phyloP scores from a whole-genome alignment of 2,113 vertebrate species.

The Hippolais icterina region DNA sequence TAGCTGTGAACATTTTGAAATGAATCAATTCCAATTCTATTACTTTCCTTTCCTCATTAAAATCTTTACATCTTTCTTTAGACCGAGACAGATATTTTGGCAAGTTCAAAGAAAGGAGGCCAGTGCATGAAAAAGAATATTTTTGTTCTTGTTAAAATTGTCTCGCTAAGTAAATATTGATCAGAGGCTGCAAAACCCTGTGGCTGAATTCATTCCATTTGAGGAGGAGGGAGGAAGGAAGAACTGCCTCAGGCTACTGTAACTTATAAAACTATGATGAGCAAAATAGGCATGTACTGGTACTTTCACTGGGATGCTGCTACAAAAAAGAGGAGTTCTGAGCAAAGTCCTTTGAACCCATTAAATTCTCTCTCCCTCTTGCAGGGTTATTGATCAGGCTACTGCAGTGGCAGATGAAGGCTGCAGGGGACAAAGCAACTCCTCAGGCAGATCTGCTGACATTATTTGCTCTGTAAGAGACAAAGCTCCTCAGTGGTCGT shows the following conservation, averaged over 20 bases:
- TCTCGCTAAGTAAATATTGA: slow-evolving; percentile 53
- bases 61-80: neutral
- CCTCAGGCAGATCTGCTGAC: neutral
- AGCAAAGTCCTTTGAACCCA: neutral
- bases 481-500: neutral
- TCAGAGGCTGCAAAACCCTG: neutral
- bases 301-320: neutral
- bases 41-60: neutral
- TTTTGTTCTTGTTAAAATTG: slow-evolving; percentile 42
- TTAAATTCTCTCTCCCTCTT: neutral
- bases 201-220: neutral
- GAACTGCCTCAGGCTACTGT: neutral
- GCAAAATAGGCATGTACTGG: neutral
- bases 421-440: neutral
- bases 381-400: neutral
- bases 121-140: neutral
- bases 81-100: neutral
- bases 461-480: neutral
- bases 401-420: neutral
- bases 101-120: neutral
- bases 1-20: neutral
- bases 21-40: neutral
- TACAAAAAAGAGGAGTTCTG: neutral
- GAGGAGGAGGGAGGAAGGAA: neutral
- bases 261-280: neutral